A percentile compares a stretch with the other conserved stretches of the same genome.
These are phyloP conservation scores for Leuciscus waleckii DNA, from an alignment of 2,797 vertebrate genomes.

Conservation along the genomic window DNA sequence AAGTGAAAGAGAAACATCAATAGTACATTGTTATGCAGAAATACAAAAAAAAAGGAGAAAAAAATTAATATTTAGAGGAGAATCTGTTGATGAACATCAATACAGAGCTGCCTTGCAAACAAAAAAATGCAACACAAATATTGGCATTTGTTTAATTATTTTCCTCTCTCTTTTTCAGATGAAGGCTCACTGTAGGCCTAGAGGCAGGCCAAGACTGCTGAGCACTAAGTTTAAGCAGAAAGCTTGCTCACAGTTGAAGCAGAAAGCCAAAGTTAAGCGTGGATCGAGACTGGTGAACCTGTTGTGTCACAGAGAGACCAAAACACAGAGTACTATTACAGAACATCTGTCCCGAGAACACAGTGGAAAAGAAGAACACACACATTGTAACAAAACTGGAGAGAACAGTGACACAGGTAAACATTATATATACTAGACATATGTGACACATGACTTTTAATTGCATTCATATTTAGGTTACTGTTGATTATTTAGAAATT, in stretches of 20 bases:
- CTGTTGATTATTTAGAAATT: conserved; percentile 6
- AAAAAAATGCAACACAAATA: background rate
- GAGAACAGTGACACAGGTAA: conserved; percentile 52
- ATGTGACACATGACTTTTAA: background rate
- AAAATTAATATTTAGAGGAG: background rate
- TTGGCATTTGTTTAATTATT: background rate
- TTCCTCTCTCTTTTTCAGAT: conserved; percentile 71
- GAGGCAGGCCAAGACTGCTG: conserved; percentile 76
- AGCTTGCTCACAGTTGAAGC: conserved; percentile 83
- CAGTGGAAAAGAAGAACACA: conserved; percentile 53
- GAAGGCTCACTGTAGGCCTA: conserved; percentile 82
- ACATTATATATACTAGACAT: background rate
- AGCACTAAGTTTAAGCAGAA: conserved; percentile 75
- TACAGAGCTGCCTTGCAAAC: background rate
- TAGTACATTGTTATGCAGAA: background rate
- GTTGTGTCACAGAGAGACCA: conserved; percentile 79
- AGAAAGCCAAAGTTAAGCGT: conserved; percentile 84
- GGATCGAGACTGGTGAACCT: conserved; percentile 73
- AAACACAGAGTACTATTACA: conserved; percentile 65
- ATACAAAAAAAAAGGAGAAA: background rate
- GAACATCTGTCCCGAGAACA: conserved; percentile 77
- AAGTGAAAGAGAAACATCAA: background rate
- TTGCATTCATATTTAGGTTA: background rate
- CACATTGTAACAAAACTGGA: conserved; percentile 59
- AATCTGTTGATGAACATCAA: background rate